These are phyloP conservation scores for Drosophila pseudoananassae DNA, from an alignment of 1,140 invertebrate species.

Conservation along the genomic window DNA sequence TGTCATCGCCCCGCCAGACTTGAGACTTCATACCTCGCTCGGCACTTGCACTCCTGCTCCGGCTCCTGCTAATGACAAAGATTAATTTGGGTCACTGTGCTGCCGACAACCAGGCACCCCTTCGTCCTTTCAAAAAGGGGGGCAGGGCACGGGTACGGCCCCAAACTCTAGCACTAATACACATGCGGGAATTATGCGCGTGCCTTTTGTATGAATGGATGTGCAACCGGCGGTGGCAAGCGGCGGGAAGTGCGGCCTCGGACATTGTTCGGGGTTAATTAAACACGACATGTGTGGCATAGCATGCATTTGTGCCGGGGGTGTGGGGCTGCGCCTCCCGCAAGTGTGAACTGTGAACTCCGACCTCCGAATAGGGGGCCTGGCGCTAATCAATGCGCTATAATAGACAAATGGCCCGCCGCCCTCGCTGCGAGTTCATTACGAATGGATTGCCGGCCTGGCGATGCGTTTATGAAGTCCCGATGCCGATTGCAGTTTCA, in stretches of 20 bases:
- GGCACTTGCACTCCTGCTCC: slow-evolving; percentile 55
- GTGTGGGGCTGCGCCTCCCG: slow-evolving; percentile 32
- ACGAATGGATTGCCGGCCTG: slow-evolving; percentile 47
- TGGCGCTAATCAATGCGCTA: slow-evolving; percentile 74
- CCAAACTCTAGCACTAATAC: neutral
- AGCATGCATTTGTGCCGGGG: slow-evolving; percentile 67
- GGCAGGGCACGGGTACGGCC: neutral
- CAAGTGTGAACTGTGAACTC: slow-evolving; percentile 60
- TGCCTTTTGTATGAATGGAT: slow-evolving; percentile 59
- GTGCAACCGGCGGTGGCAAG: slow-evolving; percentile 22
- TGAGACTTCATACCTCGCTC: slow-evolving; percentile 42
- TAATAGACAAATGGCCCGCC: slow-evolving; percentile 71
- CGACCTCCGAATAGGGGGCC: slow-evolving; percentile 38
- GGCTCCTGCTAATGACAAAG: slow-evolving; percentile 72
- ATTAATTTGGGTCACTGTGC: slow-evolving; percentile 81
- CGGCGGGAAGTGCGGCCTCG: slow-evolving; percentile 25
- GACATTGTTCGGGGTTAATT: slow-evolving; percentile 82
- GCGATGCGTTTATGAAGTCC: slow-evolving; percentile 72
- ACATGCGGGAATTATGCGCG: slow-evolving; percentile 61
- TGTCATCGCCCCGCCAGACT: slow-evolving; percentile 47
- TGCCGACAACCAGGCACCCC: slow-evolving; percentile 14
- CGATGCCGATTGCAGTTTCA: slow-evolving; percentile 14
- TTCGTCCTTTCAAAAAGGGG: neutral
- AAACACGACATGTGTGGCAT: slow-evolving; percentile 82
- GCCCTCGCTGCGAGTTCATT: slow-evolving; percentile 60